phyloP scores from a whole-genome alignment of 2,113 vertebrate genomes.

The Nothobranchius furzeri region DNA sequence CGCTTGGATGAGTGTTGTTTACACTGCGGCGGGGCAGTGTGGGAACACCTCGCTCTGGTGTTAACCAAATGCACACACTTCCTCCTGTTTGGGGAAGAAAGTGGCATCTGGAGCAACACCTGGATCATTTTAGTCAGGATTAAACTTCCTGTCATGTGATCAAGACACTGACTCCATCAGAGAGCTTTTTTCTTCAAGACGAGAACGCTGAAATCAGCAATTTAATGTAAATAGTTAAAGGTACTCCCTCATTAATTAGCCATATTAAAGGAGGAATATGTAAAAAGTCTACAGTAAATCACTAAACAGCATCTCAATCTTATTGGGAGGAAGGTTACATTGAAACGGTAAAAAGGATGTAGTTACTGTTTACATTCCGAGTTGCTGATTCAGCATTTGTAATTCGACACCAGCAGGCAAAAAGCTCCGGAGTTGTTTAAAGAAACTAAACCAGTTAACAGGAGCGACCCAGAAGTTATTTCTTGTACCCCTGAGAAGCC shows the following conservation, averaged over 20 bases:
- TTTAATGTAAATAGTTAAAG: slow-evolving; percentile 43
- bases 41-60: slow-evolving; percentile 38
- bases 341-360: too few relatives aligned
- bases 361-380: too few relatives aligned
- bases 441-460: too few relatives aligned
- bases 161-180: too few relatives aligned
- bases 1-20: slow-evolving; percentile 64
- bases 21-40: slow-evolving; percentile 38
- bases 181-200: neutral
- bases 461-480: too few relatives aligned
- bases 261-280: slow-evolving; percentile 1
- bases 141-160: neutral
- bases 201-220: slow-evolving; percentile 9
- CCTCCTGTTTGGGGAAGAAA: slow-evolving; percentile 11
- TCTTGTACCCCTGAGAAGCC: too few relatives aligned
- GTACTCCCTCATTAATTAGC: slow-evolving; percentile 58
- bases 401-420: too few relatives aligned
- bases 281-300: too few relatives aligned
- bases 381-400: too few relatives aligned
- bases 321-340: too few relatives aligned
- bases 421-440: too few relatives aligned
- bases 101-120: slow-evolving; percentile 27
- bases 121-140: slow-evolving; percentile 32
- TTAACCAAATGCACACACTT: slow-evolving; percentile 23
- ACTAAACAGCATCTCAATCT: too few relatives aligned